Evolutionary conservation across 2,888 invertebrate genomes (phyloP), one percentile per base, ranked within the genome.

Genomic region (Galeruca laticollis): DNA sequence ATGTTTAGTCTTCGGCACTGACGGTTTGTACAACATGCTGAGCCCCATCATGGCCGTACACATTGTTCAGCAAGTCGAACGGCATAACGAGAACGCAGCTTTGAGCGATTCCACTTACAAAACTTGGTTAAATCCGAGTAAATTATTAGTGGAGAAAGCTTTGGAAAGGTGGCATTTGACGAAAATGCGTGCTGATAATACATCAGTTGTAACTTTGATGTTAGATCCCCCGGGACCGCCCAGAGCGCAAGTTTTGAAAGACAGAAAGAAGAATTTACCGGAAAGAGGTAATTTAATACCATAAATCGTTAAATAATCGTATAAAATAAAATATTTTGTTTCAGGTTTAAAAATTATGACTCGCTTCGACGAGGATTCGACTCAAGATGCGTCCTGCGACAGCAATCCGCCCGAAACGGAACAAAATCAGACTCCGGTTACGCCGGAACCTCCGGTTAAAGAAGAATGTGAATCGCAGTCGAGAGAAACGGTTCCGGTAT

Each of bases 11-110:
- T 93, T 99, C 80, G 98, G 97, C 65, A 97, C 98, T 0, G 99
- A 99, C 85, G 99, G 99, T 0, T 87, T 99, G 40, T 99, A 97
- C 94, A 99, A 99, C 86, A 97, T 99, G 91, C 87, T 99, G 73
- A 91, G 92, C 1, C 90, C 97, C 0, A 91, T 93, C 77, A 91
- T 92, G 75, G 94, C 97, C 0, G 95, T 70, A 61, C 90, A 91
- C 66, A 89, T 95, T 72, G 96, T 97, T 1, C 93, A 93, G 78
- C 90, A 92, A 52, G 93, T 94, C 0, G 96, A 95, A 84, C 87
- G 88, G 40, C 92, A 93, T 77, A 95, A 95, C 81, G 94, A 94
- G 79, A 90, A 89, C 11, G 89, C 89, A 0, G 84, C 89, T 0
- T 86, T 90, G 1, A 76, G 86, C 83, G 87, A 85, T 54, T 78